A percentile compares a stretch with the other conserved stretches of the same genome.
phyloP scores from a whole-genome alignment of 2,797 vertebrate genomes.

The Leuciscus waleckii region DNA sequence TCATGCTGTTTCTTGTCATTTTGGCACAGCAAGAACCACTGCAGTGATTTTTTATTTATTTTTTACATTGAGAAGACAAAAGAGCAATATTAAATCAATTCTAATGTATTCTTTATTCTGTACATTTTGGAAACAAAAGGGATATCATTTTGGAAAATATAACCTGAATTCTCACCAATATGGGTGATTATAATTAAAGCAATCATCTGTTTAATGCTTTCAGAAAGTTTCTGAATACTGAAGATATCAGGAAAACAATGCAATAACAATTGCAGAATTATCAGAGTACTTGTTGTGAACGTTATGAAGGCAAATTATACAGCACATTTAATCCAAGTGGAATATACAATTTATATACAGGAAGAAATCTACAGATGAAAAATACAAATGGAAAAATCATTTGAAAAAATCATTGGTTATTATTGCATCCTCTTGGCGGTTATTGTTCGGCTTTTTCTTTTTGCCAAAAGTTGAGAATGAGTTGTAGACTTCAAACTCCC shows the following conservation, averaged over 20 bases:
- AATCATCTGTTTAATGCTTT: neutral
- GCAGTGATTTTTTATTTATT: no score
- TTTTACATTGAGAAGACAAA: neutral
- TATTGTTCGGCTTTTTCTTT: constrained; percentile 85
- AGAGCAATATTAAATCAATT: neutral
- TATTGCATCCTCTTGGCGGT: constrained; percentile 76
- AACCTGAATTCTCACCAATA: neutral
- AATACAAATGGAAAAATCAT: constrained; percentile 32
- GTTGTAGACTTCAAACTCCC: constrained; percentile 83
- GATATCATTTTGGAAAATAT: neutral
- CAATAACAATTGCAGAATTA: neutral
- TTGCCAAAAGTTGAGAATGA: constrained; percentile 93
- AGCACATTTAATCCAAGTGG: neutral
- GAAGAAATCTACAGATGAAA: neutral
- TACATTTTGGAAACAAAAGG: neutral
- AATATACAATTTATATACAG: neutral
- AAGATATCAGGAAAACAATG: neutral
- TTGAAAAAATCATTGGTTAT: constrained; percentile 79
- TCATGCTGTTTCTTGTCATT: neutral
- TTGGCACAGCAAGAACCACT: neutral
- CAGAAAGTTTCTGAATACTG: neutral
- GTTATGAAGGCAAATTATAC: neutral
- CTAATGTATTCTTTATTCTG: constrained; percentile 4
- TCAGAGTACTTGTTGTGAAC: neutral
- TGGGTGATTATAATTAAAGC: neutral